Conservation (phyloP, 2,113 vertebrate species). For the Malaclemys terrapin region DNA sequence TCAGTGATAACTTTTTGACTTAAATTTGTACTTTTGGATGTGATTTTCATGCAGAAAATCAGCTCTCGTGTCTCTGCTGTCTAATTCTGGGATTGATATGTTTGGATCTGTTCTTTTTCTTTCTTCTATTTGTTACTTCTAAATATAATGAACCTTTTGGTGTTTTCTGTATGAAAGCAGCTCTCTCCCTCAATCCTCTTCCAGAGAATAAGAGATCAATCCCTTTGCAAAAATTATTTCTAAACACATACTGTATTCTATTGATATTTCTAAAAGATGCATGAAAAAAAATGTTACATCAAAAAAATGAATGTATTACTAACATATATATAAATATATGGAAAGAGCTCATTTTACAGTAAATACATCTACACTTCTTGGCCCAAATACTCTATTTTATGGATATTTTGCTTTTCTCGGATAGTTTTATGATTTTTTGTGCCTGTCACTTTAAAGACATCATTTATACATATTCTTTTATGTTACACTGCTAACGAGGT, state of each 20-base stretch:
- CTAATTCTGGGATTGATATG: neutral
- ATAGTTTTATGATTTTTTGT: conserved; percentile 57
- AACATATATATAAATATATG: neutral
- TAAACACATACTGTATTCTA: neutral
- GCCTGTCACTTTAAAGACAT: conserved; percentile 65
- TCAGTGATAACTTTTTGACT: conserved; percentile 43
- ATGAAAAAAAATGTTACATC: neutral
- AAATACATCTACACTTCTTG: neutral
- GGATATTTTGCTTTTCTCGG: conserved; percentile 11
- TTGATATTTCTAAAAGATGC: neutral
- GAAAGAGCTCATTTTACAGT: neutral
- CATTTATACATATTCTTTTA: conserved; percentile 63
- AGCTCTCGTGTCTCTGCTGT: neutral
- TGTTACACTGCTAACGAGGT: conserved; percentile 57
- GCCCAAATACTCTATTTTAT: conserved; percentile 29
- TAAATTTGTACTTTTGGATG: neutral
- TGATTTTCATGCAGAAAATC: neutral
- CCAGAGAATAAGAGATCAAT: neutral
- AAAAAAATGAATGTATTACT: neutral
- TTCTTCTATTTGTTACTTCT: neutral
- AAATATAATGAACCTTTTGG: neutral
- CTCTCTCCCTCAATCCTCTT: neutral
- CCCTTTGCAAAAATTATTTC: neutral
- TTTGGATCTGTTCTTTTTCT: neutral
- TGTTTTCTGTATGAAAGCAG: neutral